Percentiles rank a stretch among this genome's conserved stretches.
These are phyloP conservation scores for Pachydiplax longipennis DNA, from an alignment of 2,888 invertebrate genomes.

Conservation along the genomic window DNA sequence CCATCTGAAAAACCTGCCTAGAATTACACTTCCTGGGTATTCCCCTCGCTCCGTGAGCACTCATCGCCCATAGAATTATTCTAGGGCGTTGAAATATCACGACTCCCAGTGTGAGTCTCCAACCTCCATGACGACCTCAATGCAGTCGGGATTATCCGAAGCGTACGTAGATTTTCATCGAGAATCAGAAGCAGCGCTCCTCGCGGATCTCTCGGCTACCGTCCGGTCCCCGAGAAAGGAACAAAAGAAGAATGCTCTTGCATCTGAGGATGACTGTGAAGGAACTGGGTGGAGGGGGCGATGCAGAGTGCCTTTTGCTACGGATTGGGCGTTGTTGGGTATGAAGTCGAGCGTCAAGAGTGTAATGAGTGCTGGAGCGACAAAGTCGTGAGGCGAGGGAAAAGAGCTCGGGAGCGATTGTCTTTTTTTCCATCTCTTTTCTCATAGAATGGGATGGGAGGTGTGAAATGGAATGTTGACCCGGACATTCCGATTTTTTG, in stretches of 20 bases:
- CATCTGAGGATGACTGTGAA: not conserved
- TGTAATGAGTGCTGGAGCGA: not conserved
- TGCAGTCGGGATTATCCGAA: not conserved
- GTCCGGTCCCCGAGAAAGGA: not conserved
- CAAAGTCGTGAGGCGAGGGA: not conserved
- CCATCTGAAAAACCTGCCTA: too few species aligned
- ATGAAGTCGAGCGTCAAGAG: not conserved
- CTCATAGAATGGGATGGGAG: not conserved
- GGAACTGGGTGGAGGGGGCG: not conserved
- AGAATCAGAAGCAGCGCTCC: not conserved
- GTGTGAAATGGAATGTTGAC: conserved; percentile 16
- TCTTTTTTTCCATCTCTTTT: not conserved
- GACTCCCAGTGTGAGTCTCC: not conserved
- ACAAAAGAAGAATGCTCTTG: not conserved
- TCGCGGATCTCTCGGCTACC: not conserved
- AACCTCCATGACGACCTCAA: not conserved
- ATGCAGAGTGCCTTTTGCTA: not conserved
- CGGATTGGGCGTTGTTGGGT: not conserved
- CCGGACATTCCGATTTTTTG: not conserved
- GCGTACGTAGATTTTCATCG: not conserved
- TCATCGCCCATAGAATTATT: too few species aligned
- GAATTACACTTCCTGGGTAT: too few species aligned
- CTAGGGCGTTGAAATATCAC: not conserved
- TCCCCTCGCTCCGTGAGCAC: too few species aligned
- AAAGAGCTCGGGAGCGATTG: not conserved